Percentiles rank a stretch among this genome's conserved stretches.
Conservation (phyloP, 2,888 invertebrate species). For the Campoletis raptor region DNA sequence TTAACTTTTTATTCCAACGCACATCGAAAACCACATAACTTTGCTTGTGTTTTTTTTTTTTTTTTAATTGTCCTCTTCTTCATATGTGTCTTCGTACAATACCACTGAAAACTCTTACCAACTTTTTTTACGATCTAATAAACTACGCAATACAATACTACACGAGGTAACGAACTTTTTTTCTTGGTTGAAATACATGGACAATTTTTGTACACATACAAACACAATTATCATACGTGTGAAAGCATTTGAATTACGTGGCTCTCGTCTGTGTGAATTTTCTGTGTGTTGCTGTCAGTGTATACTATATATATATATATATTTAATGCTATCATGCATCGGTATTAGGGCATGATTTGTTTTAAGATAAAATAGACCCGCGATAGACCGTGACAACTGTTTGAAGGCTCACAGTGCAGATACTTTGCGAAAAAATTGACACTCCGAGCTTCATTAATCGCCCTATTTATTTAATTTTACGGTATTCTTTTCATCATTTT, state of each 20-base stretch:
- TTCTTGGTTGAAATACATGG: constrained; percentile 54
- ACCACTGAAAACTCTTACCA: constrained; percentile 32
- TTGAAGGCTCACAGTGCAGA: constrained; percentile 67
- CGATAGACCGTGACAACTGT: constrained; percentile 66
- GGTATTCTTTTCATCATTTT: constrained; percentile 1
- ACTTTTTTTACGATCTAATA: constrained; percentile 43
- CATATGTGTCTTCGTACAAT: neutral
- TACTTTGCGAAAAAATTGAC: constrained; percentile 67
- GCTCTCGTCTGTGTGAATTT: neutral
- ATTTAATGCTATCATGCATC: constrained; percentile 9
- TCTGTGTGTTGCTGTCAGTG: neutral
- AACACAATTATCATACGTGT: constrained; percentile 56
- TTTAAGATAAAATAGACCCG: constrained; percentile 55
- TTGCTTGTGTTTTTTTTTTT: neutral
- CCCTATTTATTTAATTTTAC: constrained; percentile 31
- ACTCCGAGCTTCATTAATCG: constrained; percentile 57
- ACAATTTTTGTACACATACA: constrained; percentile 57
- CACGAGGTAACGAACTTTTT: constrained; percentile 62
- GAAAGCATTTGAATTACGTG: constrained; percentile 43
- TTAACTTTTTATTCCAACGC: constrained; percentile 26
- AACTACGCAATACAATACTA: constrained; percentile 57
- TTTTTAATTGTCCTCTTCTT: neutral
- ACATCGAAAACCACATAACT: neutral
- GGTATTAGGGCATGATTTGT: constrained; percentile 42
- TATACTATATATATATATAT: constrained; percentile 31